Base-by-base conservation (phyloP, 2,888 invertebrate genomes). In the Agrotis ipsilon region DNA sequence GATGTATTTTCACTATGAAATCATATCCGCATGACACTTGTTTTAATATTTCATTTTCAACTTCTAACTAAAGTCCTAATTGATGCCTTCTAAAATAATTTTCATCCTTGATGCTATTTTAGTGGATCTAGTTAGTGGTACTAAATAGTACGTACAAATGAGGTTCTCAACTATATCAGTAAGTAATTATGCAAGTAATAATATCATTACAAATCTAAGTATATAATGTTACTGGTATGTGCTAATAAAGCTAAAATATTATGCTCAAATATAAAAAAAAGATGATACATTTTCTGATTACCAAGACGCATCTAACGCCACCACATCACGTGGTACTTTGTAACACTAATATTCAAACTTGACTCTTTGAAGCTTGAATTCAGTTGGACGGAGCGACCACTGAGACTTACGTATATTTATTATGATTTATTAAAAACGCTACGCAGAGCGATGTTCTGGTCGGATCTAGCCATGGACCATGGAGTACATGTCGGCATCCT, bases 251-350 rank as follows among this genome's bases (percentile, higher is more conserved):
- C 87, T 81, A 79, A 80, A 82, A 84, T 72, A 82, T 82, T 78
- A 79, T 83, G 74, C 78, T 84, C 76, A 72, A 79, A 80, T 80
- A 71, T 80, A 81, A 84, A 82, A 84, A 82, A 79, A 82, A 79
- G 81, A 86, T 89, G 86, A 82, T 87, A 80, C 68, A 75, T 86
- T 86, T 86, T 86, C 79, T 81, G 81, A 83, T 73, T 75, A 78
- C 74, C 76, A 81, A 81, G 83, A 80, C 82, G 78, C 83, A 80
- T 84, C 83, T 85, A 85, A 84, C 78, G 84, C 79, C 75, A 83
- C 82, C 75, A 74, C 67, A 78, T 68, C 70, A 32, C 3, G 58
- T 64, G 59, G 73, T 66, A 51, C 51, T 54, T 64, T 45, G n/a
- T 59, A 68, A 54, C 27, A 45, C n/a, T n/a, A n/a, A 61, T 69